phyloP scores from a whole-genome alignment of 2,797 vertebrate genomes.

The Rhynchonycteris naso region DNA sequence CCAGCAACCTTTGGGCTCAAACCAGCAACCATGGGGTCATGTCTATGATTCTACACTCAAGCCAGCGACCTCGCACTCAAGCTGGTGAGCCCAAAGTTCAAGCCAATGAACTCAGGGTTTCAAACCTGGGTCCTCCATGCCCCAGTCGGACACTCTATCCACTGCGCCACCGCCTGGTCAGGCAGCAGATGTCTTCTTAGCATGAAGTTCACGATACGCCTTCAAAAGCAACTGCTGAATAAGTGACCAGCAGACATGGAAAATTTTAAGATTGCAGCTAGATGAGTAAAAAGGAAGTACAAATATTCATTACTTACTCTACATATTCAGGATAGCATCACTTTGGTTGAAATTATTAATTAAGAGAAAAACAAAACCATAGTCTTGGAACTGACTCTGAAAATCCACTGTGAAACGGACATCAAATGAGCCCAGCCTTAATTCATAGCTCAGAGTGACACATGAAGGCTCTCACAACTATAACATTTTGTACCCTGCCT shows the following conservation, averaged over 20 bases:
- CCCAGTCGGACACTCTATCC: too few relatives aligned
- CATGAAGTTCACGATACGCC: background rate
- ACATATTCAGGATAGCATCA: constrained; percentile 1
- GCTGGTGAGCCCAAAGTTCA: too few relatives aligned
- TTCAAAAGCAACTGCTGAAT: constrained; percentile 12
- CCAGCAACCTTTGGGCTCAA: too few relatives aligned
- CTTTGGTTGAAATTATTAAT: constrained; percentile 53
- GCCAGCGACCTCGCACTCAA: too few relatives aligned
- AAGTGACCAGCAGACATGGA: background rate
- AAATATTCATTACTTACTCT: constrained; percentile 29
- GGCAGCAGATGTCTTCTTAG: background rate
- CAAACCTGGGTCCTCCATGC: too few relatives aligned
- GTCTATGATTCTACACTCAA: too few relatives aligned
- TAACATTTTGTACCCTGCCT: background rate
- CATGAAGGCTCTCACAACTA: background rate
- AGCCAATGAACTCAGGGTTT: too few relatives aligned
- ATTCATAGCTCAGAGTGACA: background rate
- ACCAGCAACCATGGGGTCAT: too few relatives aligned
- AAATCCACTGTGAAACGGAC: constrained; percentile 48
- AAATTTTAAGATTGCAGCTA: background rate
- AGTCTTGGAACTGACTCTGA: constrained; percentile 1
- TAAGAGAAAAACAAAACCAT: constrained; percentile 44
- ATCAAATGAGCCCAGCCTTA: background rate
- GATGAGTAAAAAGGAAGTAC: constrained; percentile 35
- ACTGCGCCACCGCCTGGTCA: too few relatives aligned